phyloP scores from a whole-genome alignment of 2,888 invertebrate genomes.

The Boloria euphrosyne region DNA sequence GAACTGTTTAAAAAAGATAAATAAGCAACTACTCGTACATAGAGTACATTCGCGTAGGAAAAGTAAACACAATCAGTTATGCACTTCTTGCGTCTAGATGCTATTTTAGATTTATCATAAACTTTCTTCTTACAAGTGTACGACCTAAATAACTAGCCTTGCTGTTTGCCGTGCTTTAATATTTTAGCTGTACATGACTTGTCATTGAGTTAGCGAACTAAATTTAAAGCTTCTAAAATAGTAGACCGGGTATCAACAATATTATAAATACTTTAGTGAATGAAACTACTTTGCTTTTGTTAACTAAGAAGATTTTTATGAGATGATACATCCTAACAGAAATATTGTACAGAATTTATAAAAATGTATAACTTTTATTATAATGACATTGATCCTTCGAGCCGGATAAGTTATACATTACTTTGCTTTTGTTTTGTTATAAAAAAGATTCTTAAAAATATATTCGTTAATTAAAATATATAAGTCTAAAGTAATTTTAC shows the following conservation, averaged over 20 bases:
- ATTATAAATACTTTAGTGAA: constrained; percentile 36
- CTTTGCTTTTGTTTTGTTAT: too few relatives aligned
- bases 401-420: background rate
- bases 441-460: too few relatives aligned
- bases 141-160: constrained; percentile 55
- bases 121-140: constrained; percentile 30
- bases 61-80: constrained; percentile 19
- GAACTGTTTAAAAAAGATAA: background rate
- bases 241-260: constrained; percentile 25
- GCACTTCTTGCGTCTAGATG: constrained; percentile 10
- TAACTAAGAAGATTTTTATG: background rate
- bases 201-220: constrained; percentile 44
- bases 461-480: too few relatives aligned
- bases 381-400: constrained; percentile 12
- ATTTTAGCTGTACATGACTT: constrained; percentile 42
- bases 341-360: too few relatives aligned
- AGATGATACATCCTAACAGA: background rate
- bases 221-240: constrained; percentile 41
- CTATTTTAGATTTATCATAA: constrained; percentile 32
- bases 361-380: background rate
- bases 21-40: background rate
- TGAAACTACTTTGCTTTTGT: constrained; percentile 21
- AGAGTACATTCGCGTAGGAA: background rate
- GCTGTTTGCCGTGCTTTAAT: constrained; percentile 48
- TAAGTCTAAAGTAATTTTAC: too few relatives aligned